Base-by-base conservation (phyloP, 1,140 invertebrate genomes). In the Melanaphis sacchari region DNA sequence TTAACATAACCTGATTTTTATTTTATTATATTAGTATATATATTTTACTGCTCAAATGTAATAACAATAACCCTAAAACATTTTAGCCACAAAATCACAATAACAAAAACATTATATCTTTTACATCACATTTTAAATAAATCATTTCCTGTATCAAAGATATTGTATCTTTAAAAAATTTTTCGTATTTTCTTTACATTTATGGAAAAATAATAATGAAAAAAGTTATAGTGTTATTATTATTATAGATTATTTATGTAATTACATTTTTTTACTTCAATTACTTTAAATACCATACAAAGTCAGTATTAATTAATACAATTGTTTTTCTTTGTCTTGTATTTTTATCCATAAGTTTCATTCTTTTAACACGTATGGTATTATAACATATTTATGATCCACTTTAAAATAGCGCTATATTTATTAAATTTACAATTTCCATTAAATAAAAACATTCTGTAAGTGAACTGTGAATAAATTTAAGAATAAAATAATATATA, bases 251-350 rank as follows among this genome's bases (percentile, higher is more conserved):
- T 82, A 82, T 82, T 82, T 38, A 82, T 82, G 22, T 7, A 24
- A 82, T 82, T 82, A 22, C 38, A 82, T 82, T 82, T 82, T 82
- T 81, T 76, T 82, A 24, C 36, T 82, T 82, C 76, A 38, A 82
- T 82, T 82, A 82, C 36, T 24, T 82, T 82, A 38, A 82, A 82
- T 82, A n/a, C 76, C 76, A 82, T 38, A 82, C 36, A 82, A 36
- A 82, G 22, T 36, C 76, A 38, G 8, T 38, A 82, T 22, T 38
- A 9, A 82, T 38, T 21, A 38, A 38, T 82, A 38, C 76, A 82
- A 24, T 82, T 82, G 36, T 21, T 38, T 82, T 82, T 38, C 36
- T 82, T 82, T 82, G 36, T 82, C 31, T 36, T 76, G 15, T 76
- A 76, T 76, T 76, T n/a, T 6, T 76, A 76, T 76, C 15, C 59